phyloP scores from a whole-genome alignment of 2,888 invertebrate species.

The Conops quadrifasciatus region DNA sequence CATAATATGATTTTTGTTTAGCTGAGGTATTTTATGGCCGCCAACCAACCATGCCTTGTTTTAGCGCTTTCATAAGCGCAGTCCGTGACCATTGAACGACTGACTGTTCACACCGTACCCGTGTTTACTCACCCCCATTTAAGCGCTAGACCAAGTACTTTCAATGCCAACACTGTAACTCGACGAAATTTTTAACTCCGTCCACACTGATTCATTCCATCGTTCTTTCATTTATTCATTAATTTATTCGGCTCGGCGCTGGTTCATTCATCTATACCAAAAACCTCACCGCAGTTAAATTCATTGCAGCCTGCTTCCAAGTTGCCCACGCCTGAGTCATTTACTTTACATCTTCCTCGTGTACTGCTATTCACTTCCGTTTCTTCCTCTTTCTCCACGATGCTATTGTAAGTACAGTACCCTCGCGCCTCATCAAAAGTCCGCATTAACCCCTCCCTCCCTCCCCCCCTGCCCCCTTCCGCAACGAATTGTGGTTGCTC shows the following conservation, averaged over 20 bases:
- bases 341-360: background rate
- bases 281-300: slow-evolving; percentile 33
- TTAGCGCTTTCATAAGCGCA: background rate
- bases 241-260: background rate
- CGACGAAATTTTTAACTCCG: no score
- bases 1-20: slow-evolving; percentile 28
- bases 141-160: background rate
- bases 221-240: background rate
- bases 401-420: background rate
- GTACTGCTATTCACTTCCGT: background rate
- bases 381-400: background rate
- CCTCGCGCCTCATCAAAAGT: background rate
- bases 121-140: background rate
- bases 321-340: background rate
- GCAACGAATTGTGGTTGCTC: no score
- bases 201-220: background rate
- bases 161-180: background rate
- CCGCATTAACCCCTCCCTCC: no score
- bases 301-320: slow-evolving; percentile 13
- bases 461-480: no score
- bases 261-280: slow-evolving; percentile 17
- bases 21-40: slow-evolving; percentile 30
- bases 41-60: slow-evolving; percentile 20
- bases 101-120: background rate
- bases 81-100: background rate